Conservation (phyloP, 64 coral and sea anemone species). For the Montipora cactus region DNA sequence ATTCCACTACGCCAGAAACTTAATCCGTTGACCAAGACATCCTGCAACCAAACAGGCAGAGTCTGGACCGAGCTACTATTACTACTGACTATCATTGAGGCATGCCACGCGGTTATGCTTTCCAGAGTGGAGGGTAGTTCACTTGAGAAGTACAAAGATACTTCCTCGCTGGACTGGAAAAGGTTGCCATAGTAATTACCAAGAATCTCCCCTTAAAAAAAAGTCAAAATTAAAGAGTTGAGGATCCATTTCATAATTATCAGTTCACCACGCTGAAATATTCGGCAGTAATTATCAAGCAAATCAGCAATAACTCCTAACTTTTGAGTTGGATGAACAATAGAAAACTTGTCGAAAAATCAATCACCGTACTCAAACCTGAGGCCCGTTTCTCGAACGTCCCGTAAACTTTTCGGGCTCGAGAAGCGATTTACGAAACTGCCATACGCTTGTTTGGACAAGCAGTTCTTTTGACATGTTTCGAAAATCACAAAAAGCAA, state of each 20-base stretch:
- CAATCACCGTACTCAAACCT: no score
- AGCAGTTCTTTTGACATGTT: no score
- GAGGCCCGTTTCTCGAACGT: no score
- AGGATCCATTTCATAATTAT: not conserved
- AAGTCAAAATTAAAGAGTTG: not conserved
- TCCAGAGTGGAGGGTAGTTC: constrained; percentile 49
- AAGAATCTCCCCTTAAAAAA: constrained; percentile 54
- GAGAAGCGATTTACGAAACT: no score
- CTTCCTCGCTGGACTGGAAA: constrained; percentile 81
- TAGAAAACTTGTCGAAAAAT: no score
- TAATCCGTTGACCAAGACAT: constrained; percentile 75
- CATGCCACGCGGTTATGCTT: constrained; percentile 64
- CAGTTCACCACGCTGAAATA: no score
- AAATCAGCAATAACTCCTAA: no score
- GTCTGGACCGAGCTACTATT: not conserved
- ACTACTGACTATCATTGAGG: constrained; percentile 66
- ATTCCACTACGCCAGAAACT: constrained; percentile 83
- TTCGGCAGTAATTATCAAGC: no score
- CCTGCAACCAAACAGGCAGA: constrained; percentile 68
- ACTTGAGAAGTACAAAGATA: constrained; percentile 49
- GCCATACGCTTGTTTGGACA: no score
- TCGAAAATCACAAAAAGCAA: no score
- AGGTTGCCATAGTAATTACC: constrained; percentile 84
- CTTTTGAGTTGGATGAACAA: no score
- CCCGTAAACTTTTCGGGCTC: no score